Conservation (phyloP, 2,113 vertebrate genomes). For the Seriola quinqueradiata region DNA sequence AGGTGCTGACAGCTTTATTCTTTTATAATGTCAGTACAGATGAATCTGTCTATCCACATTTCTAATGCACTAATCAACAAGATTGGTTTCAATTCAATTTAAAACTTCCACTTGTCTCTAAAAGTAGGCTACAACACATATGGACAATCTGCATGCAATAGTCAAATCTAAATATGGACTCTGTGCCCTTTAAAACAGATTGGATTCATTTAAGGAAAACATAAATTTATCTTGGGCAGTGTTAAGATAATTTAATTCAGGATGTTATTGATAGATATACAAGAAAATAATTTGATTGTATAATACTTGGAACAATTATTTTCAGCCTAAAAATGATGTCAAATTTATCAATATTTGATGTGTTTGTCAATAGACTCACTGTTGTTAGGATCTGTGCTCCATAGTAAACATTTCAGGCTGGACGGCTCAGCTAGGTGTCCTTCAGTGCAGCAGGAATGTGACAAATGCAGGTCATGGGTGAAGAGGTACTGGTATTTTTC, state of each 20-base stretch:
- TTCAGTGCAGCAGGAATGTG: conserved; percentile 69
- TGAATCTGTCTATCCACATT: background rate
- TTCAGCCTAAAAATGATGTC: background rate
- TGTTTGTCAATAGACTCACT: conserved; percentile 25
- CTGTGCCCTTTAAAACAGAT: background rate
- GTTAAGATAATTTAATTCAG: background rate
- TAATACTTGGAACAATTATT: background rate
- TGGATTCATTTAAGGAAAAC: background rate
- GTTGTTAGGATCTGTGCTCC: background rate
- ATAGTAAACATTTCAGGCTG: conserved; percentile 45
- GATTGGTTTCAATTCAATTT: conserved; percentile 4
- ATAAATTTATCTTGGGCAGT: background rate
- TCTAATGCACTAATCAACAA: conserved; percentile 10
- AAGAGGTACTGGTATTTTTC: conserved; percentile 82
- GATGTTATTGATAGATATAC: background rate
- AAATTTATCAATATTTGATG: background rate
- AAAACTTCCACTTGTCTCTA: background rate
- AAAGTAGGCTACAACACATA: background rate
- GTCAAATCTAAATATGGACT: conserved; percentile 11
- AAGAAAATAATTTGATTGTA: background rate
- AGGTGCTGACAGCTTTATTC: conserved; percentile 66
- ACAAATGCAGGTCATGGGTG: conserved; percentile 80
- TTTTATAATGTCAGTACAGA: conserved; percentile 34
- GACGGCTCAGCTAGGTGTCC: conserved; percentile 53
- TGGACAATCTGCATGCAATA: background rate